Evolutionary conservation across 1,140 invertebrate species (phyloP), one percentile per base, ranked within the genome.

Genomic region (Cydia pomonella): DNA sequence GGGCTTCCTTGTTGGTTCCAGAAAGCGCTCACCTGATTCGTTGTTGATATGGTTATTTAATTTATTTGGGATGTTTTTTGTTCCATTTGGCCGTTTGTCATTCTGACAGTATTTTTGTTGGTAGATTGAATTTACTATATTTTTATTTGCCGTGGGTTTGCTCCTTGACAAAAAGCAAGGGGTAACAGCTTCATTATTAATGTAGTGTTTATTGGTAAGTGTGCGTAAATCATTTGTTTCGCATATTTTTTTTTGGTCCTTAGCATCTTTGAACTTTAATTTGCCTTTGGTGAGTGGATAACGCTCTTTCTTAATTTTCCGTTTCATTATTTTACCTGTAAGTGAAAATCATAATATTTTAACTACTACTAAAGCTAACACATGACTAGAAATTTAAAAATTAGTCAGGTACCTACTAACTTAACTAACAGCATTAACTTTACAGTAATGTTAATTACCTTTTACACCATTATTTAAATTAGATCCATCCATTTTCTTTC

Each of bases 381-480:
- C 7, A 9, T 38, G 33, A 1, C 10, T 10, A 38, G 33, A 38
- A 38, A 38, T 10, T 38, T 38, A 10, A 38, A 38, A 38, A 9
- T n/a, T 38, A 38, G 33, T 10, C 33, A 38, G 33, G 33, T 38
- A 38, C 7, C 33, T 38, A 38, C 16, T 44, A 44, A 44, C 10
- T 44, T 13, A 16, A 44, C 12, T 41, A 41, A 41, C 38, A 41
- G 38, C 13, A 44, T 13, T 44, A 41, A 41, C 41, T 44, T 44
- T 44, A 12, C 4, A 44, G 41, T 0, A 3, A 38, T 47, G 0
- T 7, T 21, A 53, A 13, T 21, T 80, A 91, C 89, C 89, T 84
- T 84, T 88, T n/a, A 88, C 64, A 18, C 82, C 84, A 77, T 87
- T 88, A 53, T 82, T 76, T 73, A 88, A 76, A 74, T 84, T 80